Evolutionary conservation across 2,888 invertebrate species (phyloP).

Genomic region (Bugula neritina): DNA sequence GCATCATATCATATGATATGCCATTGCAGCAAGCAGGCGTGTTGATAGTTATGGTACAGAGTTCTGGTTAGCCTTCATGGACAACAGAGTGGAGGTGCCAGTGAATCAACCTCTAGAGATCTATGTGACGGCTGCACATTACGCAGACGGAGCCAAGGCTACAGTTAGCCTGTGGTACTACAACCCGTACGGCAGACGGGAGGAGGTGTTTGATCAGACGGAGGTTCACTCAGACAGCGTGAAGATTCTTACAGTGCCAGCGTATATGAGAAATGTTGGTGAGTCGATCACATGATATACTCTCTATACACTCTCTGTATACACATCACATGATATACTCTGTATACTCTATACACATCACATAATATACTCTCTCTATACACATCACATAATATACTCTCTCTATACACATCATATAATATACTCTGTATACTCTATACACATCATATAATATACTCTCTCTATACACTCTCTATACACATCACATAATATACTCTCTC

Average conservation of each 20-base stretch:
- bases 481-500: no score
- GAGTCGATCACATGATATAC: no score
- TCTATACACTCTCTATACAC: no score
- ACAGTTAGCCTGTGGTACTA: conserved; percentile 25
- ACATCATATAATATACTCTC: no score
- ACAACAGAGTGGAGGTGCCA: conserved; percentile 11
- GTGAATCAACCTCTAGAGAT: conserved; percentile 16
- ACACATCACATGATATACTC: no score
- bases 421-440: no score
- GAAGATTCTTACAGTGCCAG: conserved; percentile 19
- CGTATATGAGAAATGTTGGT: conserved; percentile 22
- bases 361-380: no score
- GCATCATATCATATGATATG: no score
- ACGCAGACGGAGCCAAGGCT: conserved; percentile 4
- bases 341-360: no score
- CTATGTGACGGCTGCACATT: conserved; percentile 12
- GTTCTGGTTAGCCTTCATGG: conserved; percentile 23
- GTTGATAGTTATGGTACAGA: conserved; percentile 14
- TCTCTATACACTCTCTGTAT: no score
- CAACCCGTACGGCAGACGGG: conserved; percentile 10
- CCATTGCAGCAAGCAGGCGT: neutral
- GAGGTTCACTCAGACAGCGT: conserved; percentile 19
- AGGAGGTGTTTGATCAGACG: conserved; percentile 18
- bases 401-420: no score
- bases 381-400: no score